These are phyloP conservation scores for Oligia latruncula DNA, from an alignment of 2,888 invertebrate genomes.

Conservation along the genomic window DNA sequence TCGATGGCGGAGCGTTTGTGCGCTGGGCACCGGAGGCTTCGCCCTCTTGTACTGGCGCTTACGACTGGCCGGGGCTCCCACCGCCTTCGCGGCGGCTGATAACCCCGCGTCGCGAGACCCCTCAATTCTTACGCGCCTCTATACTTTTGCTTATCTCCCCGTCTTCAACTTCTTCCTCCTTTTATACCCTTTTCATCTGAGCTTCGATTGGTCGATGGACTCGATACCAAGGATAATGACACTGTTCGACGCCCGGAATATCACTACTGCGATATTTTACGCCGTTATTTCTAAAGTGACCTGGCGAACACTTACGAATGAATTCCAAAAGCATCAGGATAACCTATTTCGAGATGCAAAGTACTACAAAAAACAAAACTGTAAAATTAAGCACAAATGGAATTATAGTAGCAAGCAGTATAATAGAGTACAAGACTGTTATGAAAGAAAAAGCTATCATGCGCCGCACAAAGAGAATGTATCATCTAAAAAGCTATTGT, in stretches of 20 bases:
- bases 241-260: constrained; percentile 94
- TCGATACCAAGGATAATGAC: constrained; percentile 96
- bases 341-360: constrained; percentile 78
- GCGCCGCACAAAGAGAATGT: constrained; percentile 82
- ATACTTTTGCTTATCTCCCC: constrained; percentile 98
- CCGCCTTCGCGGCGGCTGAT: constrained; percentile 97
- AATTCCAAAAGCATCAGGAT: constrained; percentile 82
- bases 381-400: constrained; percentile 86
- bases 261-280: constrained; percentile 94
- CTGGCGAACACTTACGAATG: constrained; percentile 81
- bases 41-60: constrained; percentile 94
- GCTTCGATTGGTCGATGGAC: constrained; percentile 99
- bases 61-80: constrained; percentile 93
- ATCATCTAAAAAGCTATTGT: constrained; percentile 83
- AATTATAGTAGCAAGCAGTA: constrained; percentile 84
- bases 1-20: constrained; percentile 93
- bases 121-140: constrained; percentile 94
- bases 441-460: constrained; percentile 83
- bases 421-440: constrained; percentile 83
- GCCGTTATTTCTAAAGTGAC: constrained; percentile 85
- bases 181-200: constrained; percentile 95
- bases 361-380: constrained; percentile 84
- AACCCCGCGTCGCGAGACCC: constrained; percentile 98
- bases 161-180: constrained; percentile 97
- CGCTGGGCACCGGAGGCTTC: constrained; percentile 92